A percentile compares a stretch with the other conserved stretches of the same genome.
Conservation (phyloP, 2,113 vertebrate species). For the Dermatemys mawii region DNA sequence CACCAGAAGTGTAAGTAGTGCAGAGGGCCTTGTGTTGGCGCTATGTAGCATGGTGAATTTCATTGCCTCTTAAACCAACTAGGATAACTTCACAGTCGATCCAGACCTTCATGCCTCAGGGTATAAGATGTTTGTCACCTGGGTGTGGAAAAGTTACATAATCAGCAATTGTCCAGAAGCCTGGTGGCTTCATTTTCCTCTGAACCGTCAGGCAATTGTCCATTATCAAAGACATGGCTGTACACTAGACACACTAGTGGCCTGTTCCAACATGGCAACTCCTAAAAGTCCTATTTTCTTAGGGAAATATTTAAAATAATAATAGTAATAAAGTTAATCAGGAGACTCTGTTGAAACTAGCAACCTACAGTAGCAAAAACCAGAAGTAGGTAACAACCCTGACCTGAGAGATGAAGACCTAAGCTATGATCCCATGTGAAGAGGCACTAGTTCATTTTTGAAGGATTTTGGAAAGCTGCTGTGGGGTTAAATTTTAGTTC, state of each 20-base stretch:
- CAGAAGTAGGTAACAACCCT: not conserved
- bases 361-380: conserved; percentile 34
- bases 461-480: conserved; percentile 26
- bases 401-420: not conserved
- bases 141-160: fast-evolving
- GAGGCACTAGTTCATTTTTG: conserved; percentile 6
- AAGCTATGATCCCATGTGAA: not conserved
- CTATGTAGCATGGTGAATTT: fast-evolving
- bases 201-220: not conserved
- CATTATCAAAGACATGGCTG: conserved; percentile 12
- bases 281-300: not conserved
- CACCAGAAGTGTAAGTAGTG: not conserved
- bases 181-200: not conserved
- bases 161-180: fast-evolving
- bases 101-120: not conserved
- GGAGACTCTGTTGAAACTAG: conserved; percentile 48
- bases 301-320: conserved; percentile 39
- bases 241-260: not conserved
- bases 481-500: conserved; percentile 22
- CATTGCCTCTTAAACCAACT: not conserved
- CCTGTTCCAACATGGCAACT: not conserved
- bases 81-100: not conserved
- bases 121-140: fast-evolving
- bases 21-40: fast-evolving
- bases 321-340: conserved; percentile 54